phyloP scores from a whole-genome alignment of 2,113 vertebrate genomes.

The Bubo scandiacus region DNA sequence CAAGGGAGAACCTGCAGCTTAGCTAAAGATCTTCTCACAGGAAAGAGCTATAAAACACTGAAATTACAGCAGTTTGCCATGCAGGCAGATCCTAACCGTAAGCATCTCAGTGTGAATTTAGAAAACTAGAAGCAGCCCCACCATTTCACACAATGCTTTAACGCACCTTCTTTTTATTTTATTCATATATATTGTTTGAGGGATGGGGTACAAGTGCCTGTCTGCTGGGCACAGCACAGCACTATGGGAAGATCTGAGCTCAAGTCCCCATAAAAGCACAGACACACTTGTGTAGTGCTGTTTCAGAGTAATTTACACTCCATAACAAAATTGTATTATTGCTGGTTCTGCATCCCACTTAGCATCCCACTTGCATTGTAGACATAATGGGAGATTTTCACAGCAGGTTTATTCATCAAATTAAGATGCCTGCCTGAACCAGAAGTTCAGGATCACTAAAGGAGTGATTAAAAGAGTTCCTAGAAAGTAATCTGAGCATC shows the following conservation, averaged over 20 bases:
- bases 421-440: background rate
- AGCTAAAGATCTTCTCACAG: background rate
- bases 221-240: background rate
- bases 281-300: accelerated
- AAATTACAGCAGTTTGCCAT: background rate
- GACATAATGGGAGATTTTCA: background rate
- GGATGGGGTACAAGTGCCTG: no score
- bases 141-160: background rate
- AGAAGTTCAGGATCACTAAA: background rate
- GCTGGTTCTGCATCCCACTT: background rate
- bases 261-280: background rate
- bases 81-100: background rate
- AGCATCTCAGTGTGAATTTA: background rate
- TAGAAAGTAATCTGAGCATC: background rate
- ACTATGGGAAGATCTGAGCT: background rate
- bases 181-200: background rate
- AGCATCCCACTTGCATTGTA: background rate
- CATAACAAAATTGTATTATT: accelerated
- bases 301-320: background rate
- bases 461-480: background rate
- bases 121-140: background rate
- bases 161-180: background rate
- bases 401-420: background rate
- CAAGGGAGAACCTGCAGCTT: background rate
- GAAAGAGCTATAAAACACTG: background rate